Conservation (phyloP, 2,888 invertebrate genomes). For the Alsophila aescularia region DNA sequence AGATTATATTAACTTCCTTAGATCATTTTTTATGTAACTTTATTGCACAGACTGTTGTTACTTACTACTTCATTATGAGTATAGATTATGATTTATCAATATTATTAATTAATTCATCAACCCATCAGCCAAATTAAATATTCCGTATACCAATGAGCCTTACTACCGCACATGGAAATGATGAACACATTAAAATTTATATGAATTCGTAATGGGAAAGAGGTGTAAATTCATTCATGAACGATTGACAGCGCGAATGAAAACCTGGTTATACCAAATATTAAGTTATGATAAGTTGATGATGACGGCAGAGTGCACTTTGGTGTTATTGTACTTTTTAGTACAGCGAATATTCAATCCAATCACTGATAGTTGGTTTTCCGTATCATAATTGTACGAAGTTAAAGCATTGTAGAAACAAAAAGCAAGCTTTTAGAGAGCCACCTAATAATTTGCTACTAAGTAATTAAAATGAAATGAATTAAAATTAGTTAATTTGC, state of each 20-base stretch:
- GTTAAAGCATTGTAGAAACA: too few relatives aligned
- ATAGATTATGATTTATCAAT: too few relatives aligned
- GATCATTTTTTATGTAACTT: too few relatives aligned
- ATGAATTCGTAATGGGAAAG: conserved; percentile 49
- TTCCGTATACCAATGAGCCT: conserved; percentile 10
- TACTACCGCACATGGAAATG: conserved; percentile 19
- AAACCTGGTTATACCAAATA: conserved; percentile 21
- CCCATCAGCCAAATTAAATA: conserved; percentile 8
- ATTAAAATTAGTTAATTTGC: too few relatives aligned
- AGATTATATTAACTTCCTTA: too few relatives aligned
- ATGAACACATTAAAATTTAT: conserved; percentile 39
- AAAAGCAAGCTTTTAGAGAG: too few relatives aligned
- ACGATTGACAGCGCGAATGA: conserved; percentile 41
- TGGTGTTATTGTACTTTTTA: not conserved
- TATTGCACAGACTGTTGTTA: too few relatives aligned
- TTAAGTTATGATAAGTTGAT: conserved; percentile 13
- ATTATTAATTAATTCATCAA: not conserved
- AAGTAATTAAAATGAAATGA: too few relatives aligned
- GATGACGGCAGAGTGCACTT: conserved; percentile 6
- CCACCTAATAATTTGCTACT: too few relatives aligned
- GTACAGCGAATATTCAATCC: not conserved
- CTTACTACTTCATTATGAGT: too few relatives aligned
- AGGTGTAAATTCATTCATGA: conserved; percentile 45
- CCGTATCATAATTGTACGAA: too few relatives aligned
- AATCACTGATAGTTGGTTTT: too few relatives aligned